Evolutionary conservation across 2,113 vertebrate species (phyloP).

Genomic region (Sinocyclocheilus anshuiensis): DNA sequence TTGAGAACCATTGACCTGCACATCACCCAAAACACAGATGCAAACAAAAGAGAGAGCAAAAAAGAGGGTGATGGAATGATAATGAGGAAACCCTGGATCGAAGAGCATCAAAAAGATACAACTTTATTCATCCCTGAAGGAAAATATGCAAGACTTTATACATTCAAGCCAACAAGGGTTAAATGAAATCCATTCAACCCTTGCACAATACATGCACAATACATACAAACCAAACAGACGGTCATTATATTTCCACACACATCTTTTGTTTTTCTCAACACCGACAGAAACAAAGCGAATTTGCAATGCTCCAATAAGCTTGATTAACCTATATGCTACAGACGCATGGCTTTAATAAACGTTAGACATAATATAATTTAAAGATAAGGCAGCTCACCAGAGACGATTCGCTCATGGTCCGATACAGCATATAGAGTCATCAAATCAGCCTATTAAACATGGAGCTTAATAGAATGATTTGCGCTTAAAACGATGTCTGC

Average conservation of each 20-base stretch:
- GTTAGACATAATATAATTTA: slow-evolving; percentile 52
- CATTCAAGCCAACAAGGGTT: slow-evolving; percentile 9
- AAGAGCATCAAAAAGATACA: not conserved
- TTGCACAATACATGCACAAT: not conserved
- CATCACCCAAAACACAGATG: slow-evolving; percentile 6
- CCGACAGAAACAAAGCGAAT: slow-evolving; percentile 33
- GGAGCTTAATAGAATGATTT: slow-evolving; percentile 16
- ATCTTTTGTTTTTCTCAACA: not conserved
- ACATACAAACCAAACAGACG: slow-evolving; percentile 30
- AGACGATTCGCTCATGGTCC: slow-evolving; percentile 42
- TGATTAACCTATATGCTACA: slow-evolving; percentile 52
- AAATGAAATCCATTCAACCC: not conserved
- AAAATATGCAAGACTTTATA: not conserved
- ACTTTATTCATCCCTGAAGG: slow-evolving; percentile 19
- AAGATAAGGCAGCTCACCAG: slow-evolving; percentile 50
- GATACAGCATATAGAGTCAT: slow-evolving; percentile 47
- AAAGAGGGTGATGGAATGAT: slow-evolving; percentile 40
- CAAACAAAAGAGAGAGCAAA: not conserved
- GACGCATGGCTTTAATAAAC: slow-evolving; percentile 49
- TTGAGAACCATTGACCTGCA: not conserved
- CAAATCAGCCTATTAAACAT: slow-evolving; percentile 48
- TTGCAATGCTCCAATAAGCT: slow-evolving; percentile 50
- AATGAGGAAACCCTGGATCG: not conserved
- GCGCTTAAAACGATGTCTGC: not conserved
- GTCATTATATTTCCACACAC: slow-evolving; percentile 30